Percentiles rank a stretch among this genome's conserved stretches.
These are phyloP conservation scores for Tenrec ecaudatus DNA, from an alignment of 2,113 vertebrate genomes.

Conservation along the genomic window DNA sequence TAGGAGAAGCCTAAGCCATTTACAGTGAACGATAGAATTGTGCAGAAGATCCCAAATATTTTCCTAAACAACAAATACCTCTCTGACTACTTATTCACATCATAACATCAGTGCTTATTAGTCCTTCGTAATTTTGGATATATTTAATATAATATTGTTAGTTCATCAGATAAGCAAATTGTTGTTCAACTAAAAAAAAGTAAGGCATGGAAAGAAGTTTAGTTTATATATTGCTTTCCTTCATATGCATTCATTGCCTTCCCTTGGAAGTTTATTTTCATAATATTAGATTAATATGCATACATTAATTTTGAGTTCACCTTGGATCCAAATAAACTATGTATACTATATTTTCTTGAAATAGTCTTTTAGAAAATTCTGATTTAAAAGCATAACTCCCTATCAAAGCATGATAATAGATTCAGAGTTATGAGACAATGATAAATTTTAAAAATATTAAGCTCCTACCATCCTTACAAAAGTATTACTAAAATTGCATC, in stretches of 20 bases:
- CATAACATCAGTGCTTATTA: background rate
- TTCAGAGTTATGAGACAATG: background rate
- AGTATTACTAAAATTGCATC: background rate
- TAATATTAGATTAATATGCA: background rate
- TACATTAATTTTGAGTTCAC: background rate
- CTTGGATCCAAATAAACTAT: background rate
- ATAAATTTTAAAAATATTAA: slow-evolving; percentile 28
- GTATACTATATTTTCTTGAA: background rate
- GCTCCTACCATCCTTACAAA: background rate
- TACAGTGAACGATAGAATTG: background rate
- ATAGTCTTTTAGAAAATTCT: background rate
- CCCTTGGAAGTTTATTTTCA: slow-evolving; percentile 10
- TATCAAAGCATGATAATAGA: background rate
- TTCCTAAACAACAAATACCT: background rate
- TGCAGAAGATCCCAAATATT: background rate
- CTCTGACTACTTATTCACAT: background rate
- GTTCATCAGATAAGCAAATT: background rate
- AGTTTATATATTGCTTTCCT: background rate
- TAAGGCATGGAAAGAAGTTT: background rate
- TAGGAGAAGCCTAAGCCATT: background rate
- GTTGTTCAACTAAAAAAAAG: background rate
- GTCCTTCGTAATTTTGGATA: background rate
- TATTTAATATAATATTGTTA: background rate
- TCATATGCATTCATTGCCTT: background rate
- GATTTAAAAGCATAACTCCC: slow-evolving; percentile 18